phyloP scores from a whole-genome alignment of 1,140 invertebrate species.

The Bombus picipes region DNA sequence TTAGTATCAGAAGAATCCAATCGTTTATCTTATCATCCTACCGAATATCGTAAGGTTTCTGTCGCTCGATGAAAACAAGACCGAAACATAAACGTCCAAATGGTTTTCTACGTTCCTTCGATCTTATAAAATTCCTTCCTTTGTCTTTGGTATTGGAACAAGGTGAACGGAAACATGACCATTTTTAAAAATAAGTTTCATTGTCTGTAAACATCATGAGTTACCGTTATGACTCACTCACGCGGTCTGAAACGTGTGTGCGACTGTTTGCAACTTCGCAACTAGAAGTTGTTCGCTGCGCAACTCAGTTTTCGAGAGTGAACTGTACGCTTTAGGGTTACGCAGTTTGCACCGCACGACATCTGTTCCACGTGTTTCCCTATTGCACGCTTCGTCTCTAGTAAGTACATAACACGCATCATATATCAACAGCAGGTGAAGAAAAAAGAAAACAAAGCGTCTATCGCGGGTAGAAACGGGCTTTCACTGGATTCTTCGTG shows the following conservation, averaged over 20 bases:
- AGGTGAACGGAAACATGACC: not conserved
- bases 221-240: not conserved
- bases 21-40: conserved; percentile 20
- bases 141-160: not conserved
- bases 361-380: conserved; percentile 1
- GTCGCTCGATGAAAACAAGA: not conserved
- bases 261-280: not conserved
- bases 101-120: not conserved
- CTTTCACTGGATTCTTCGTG: conserved; percentile 41
- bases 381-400: not conserved
- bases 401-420: not conserved
- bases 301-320: not conserved
- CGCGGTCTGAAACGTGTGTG: not conserved
- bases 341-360: not conserved
- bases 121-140: no score
- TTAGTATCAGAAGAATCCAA: not conserved
- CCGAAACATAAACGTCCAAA: not conserved
- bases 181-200: not conserved
- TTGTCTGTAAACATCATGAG: not conserved
- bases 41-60: not conserved
- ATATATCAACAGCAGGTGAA: not conserved
- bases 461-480: not conserved
- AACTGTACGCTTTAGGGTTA: not conserved
- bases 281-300: not conserved
- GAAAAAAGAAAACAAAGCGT: conserved; percentile 21